A percentile compares a stretch with the other conserved stretches of the same genome.
Conservation (phyloP, 2,888 invertebrate genomes). For the Pheosia tremula region DNA sequence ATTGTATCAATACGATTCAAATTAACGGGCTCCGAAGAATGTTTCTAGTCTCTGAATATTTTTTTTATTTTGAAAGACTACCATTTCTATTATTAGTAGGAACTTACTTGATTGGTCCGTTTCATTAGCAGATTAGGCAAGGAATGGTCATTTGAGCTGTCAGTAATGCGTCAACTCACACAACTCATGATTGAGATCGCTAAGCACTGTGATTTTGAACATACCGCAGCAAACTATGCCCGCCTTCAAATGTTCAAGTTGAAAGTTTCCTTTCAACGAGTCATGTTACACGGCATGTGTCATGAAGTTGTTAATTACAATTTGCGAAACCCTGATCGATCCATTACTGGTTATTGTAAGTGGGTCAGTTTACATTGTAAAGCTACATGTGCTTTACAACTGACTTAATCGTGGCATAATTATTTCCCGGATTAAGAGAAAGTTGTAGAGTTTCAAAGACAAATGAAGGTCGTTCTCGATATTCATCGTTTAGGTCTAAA, state of each 20-base stretch:
- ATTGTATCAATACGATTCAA: too few relatives aligned
- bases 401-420: too few relatives aligned
- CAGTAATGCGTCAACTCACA: background rate
- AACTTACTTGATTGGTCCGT: background rate
- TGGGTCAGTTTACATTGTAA: too few relatives aligned
- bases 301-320: background rate
- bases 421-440: too few relatives aligned
- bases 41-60: too few relatives aligned
- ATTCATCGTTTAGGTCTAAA: too few relatives aligned
- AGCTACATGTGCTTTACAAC: too few relatives aligned
- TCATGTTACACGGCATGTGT: conserved; percentile 9
- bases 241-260: conserved; percentile 6
- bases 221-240: conserved; percentile 15
- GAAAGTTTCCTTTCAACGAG: conserved; percentile 12
- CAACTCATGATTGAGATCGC: conserved; percentile 22
- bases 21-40: too few relatives aligned
- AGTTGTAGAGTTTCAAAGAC: too few relatives aligned
- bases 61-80: too few relatives aligned
- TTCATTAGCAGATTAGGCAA: background rate
- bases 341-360: background rate
- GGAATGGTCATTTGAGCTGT: background rate
- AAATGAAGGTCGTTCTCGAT: too few relatives aligned
- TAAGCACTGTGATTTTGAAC: conserved; percentile 21
- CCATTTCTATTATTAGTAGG: too few relatives aligned
- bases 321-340: background rate